These are phyloP conservation scores for Catalaphyllia jardinei DNA, from an alignment of 64 coral and sea anemone species.

Conservation along the genomic window DNA sequence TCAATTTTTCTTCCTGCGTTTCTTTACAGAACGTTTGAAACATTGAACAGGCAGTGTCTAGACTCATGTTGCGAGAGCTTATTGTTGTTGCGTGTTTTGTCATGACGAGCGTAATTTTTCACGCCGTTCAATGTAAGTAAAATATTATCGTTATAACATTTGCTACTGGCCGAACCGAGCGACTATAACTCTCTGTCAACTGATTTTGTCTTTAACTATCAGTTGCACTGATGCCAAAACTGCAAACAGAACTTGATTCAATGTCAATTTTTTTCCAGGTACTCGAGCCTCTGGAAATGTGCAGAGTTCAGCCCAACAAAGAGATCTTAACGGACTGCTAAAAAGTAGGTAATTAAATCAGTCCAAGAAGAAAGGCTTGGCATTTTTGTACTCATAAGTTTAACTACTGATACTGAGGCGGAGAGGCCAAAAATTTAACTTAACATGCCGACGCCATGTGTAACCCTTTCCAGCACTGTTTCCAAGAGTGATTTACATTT, in stretches of 20 bases:
- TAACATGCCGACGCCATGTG: too few relatives aligned
- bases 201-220: too few relatives aligned
- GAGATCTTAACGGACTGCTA: conserved; percentile 9
- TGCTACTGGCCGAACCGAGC: neutral
- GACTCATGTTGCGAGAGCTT: neutral
- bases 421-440: too few relatives aligned
- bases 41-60: neutral
- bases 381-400: too few relatives aligned
- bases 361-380: neutral
- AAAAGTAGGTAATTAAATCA: conserved; percentile 26
- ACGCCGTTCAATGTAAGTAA: conserved; percentile 10
- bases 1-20: neutral
- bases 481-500: too few relatives aligned
- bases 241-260: neutral
- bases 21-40: neutral
- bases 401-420: too few relatives aligned
- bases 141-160: neutral
- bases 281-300: neutral
- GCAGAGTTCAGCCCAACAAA: neutral
- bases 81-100: neutral
- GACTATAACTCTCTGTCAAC: neutral
- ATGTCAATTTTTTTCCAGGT: neutral
- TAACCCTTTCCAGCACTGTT: too few relatives aligned
- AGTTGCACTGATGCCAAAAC: neutral
- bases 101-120: neutral